Evolutionary conservation across 2,888 invertebrate genomes (phyloP).

Genomic region (Microplitis manilae): DNA sequence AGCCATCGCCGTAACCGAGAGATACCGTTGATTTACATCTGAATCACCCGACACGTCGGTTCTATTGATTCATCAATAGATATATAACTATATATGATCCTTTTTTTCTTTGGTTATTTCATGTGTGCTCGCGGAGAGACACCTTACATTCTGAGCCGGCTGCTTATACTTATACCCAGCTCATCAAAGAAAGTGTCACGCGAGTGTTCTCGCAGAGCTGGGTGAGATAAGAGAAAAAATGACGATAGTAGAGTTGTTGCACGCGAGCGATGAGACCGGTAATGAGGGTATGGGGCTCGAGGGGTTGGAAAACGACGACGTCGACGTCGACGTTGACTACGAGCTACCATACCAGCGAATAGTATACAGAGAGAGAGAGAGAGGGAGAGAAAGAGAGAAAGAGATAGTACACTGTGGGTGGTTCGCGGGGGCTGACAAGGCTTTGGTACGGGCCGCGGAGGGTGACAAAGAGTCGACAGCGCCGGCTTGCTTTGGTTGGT

Average conservation of each 20-base stretch:
- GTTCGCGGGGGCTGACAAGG: slow-evolving; percentile 20
- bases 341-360: background rate
- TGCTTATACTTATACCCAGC: background rate
- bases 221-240: background rate
- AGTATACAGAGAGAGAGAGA: slow-evolving; percentile 32
- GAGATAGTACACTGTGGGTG: slow-evolving; percentile 9
- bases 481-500: slow-evolving; percentile 42
- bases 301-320: slow-evolving; percentile 41
- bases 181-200: background rate
- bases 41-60: background rate
- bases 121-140: background rate
- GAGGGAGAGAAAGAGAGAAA: slow-evolving; percentile 43
- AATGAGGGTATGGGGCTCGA: slow-evolving; percentile 42
- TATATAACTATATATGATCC: too few species aligned
- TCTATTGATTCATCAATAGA: background rate
- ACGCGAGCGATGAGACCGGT: slow-evolving; percentile 26
- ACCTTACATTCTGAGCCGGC: background rate
- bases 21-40: background rate
- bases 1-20: background rate
- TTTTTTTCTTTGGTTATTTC: too few species aligned
- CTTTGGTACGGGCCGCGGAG: slow-evolving; percentile 39
- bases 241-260: slow-evolving; percentile 21
- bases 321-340: slow-evolving; percentile 34
- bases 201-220: background rate
- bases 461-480: slow-evolving; percentile 50